A percentile compares a stretch with the other conserved stretches of the same genome.
Evolutionary conservation across 1,140 invertebrate species (phyloP).

Genomic region (Drosophila elegans): DNA sequence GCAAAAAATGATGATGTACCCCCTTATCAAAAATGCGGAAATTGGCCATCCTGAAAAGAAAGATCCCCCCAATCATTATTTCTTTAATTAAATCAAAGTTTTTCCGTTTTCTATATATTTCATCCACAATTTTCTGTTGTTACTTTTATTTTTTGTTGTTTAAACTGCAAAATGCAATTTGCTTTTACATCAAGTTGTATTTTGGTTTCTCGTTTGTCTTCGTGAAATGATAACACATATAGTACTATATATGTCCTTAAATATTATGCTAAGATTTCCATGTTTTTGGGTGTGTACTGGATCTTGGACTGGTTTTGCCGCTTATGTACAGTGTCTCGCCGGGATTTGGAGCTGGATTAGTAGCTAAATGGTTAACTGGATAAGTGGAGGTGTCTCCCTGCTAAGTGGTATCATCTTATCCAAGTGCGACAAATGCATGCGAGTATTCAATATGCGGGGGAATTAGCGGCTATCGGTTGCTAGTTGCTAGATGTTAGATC

Average conservation of each 20-base stretch:
- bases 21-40: too few relatives aligned
- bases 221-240: conserved; percentile 65
- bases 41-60: background rate
- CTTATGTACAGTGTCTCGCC: conserved; percentile 53
- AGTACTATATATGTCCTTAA: conserved; percentile 47
- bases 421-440: conserved; percentile 7
- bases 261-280: conserved; percentile 48
- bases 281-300: conserved; percentile 11
- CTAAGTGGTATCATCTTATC: background rate
- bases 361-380: conserved; percentile 20
- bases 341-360: conserved; percentile 26
- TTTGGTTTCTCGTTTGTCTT: conserved; percentile 15
- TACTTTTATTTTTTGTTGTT: conserved; percentile 22
- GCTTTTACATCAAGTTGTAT: conserved; percentile 60
- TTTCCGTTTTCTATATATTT: conserved; percentile 67
- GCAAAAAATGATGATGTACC: too few relatives aligned
- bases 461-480: conserved; percentile 13
- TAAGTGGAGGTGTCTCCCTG: conserved; percentile 10
- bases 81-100: background rate
- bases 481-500: conserved; percentile 27
- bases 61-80: background rate
- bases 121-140: conserved; percentile 55
- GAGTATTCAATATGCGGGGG: conserved; percentile 18
- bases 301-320: conserved; percentile 8
- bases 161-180: conserved; percentile 65